Conservation (phyloP, 2,797 vertebrate genomes). For the Rallus crepitans region DNA sequence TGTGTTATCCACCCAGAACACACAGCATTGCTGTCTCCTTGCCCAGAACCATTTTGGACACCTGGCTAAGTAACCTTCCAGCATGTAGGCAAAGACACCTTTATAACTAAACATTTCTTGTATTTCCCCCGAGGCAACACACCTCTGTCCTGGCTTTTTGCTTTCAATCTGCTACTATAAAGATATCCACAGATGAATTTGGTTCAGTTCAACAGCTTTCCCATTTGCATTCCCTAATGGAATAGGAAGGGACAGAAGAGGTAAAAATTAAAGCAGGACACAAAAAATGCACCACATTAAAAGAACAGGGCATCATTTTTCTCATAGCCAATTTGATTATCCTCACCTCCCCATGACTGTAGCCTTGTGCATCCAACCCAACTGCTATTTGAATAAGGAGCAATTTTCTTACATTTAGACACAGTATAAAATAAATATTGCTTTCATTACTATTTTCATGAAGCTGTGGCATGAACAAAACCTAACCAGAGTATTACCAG, state of each 20-base stretch:
- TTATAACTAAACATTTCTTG: not conserved
- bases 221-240: rapidly evolving
- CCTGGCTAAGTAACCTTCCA: not conserved
- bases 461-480: not conserved
- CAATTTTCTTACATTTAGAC: not conserved
- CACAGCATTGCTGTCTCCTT: not conserved
- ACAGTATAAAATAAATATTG: not conserved
- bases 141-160: not conserved
- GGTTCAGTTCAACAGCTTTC: not conserved
- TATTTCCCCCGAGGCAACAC: not conserved
- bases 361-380: not conserved
- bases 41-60: not conserved
- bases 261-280: not conserved
- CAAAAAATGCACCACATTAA: not conserved
- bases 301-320: not conserved
- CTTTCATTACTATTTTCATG: not conserved
- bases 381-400: not conserved
- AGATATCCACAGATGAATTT: not conserved
- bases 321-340: not conserved
- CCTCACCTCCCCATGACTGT: not conserved
- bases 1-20: not conserved
- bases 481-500: not conserved
- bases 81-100: not conserved
- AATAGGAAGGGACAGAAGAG: not conserved
- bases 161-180: not conserved